Evolutionary conservation across 2,113 vertebrate species (phyloP), one percentile per base, ranked within the genome.

Genomic region (Gallinago paraguaiae): DNA sequence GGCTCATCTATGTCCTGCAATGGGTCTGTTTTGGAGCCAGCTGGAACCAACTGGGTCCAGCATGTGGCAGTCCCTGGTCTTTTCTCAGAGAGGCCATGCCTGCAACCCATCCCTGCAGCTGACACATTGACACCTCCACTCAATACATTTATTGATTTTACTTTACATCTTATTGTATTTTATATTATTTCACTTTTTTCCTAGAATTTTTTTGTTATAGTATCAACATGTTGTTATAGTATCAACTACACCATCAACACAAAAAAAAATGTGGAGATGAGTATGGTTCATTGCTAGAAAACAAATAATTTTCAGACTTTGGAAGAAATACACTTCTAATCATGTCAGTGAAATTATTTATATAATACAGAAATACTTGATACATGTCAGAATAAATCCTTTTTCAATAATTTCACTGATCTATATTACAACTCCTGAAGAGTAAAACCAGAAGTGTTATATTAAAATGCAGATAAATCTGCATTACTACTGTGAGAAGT

Each of bases 71-170:
- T 5, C 25, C 10, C 27, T 15, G 3, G 11, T 27, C 33, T 74
- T 8, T 65, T 60, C 37, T 85, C 14, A 57, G 6, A 64, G 35
- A 48, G 1, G 4, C 5, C 13, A 25, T 2, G 0, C 23, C 20
- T 78, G 35, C 14, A 74, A 10, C 2, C 25, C 16, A 13, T 10
- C 20, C 16, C 54, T 35, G 1, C 51, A 85, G 46, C 11, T 10
- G 77, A 13, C 19, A 65, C 20, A 24, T 33, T 43, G 46, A 17
- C 31, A 41, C 5, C 10, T 74, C 16, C 37, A 57, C 25, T 24
- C 5, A 33, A 63, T 33, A 7, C 15, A 22, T 1, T 22, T 3
- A 16, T 0, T 31, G 5, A 45, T 61, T 80, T 72, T 11, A 43
- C 3, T 64, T 83, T 39, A 65, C 16, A 53, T 2, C 3, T 1